Evolutionary conservation across 2,797 vertebrate species (phyloP).

Genomic region (Simalia tracyae): DNA sequence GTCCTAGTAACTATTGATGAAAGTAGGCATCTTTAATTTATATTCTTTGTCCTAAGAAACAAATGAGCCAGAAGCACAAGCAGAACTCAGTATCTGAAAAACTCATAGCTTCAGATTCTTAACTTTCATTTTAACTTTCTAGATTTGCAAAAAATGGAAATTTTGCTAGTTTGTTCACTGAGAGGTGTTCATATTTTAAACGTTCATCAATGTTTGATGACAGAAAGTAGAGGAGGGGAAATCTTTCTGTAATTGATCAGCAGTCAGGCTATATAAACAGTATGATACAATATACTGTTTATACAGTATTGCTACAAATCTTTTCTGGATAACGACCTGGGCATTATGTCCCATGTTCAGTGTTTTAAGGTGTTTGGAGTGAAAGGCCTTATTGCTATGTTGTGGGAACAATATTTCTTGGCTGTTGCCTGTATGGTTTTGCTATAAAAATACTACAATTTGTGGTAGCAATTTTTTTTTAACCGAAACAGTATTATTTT

Average conservation of each 20-base stretch:
- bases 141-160: neutral
- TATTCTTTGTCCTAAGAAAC: neutral
- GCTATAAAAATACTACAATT: neutral
- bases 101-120: neutral
- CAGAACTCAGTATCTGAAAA: neutral
- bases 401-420: neutral
- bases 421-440: neutral
- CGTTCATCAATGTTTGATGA: neutral
- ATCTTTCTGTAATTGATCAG: neutral
- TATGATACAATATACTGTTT: neutral
- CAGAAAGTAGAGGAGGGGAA: neutral
- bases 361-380: neutral
- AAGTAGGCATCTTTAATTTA: neutral
- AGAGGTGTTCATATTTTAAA: neutral
- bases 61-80: neutral
- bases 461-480: neutral
- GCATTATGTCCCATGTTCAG: neutral
- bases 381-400: neutral
- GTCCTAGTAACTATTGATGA: neutral
- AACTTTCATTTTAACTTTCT: neutral
- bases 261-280: neutral
- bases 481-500: neutral
- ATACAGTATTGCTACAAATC: neutral
- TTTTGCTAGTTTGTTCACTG: neutral
- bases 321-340: neutral